Evolutionary conservation across 1,140 invertebrate genomes (phyloP), one percentile per base, ranked within the genome.

Genomic region (Physella acuta): DNA sequence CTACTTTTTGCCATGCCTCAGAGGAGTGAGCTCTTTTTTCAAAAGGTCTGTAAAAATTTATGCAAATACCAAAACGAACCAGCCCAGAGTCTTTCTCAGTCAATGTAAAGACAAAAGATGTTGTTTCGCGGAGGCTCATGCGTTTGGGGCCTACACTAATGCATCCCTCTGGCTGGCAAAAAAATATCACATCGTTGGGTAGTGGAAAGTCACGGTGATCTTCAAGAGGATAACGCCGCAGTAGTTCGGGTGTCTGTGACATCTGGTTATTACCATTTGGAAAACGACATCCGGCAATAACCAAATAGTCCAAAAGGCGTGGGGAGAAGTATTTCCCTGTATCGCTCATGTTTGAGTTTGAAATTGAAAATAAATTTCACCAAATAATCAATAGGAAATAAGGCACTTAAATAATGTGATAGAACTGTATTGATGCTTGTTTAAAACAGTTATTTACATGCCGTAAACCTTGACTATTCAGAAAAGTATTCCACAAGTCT

Each of bases 121-220:
- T 94, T 33, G 94, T 92, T 84, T 98, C 95, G 64, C 94, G 87
- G 0, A 83, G 73, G 69, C 80, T 83, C 76, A 84, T 81, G 72
- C 93, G 89, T 80, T 93, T 90, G 2, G 93, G 93, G 31, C 94
- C 94, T 55, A 94, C 91, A 73, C 91, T 95, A 67, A 93, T 81
- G 81, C 97, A 99, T 59, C 97, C 97, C 87, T 99, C 98, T 0
- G 98, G 98, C 85, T 99, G 98, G 83, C 98, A 99, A 86, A 99
- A 99, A 82, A 97, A 98, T 8, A 98, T 95, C 89, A 99, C 97
- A 86, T 99, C 97, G 77, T 95, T 86, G 0, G 97, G 95, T 71
- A 99, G 86, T 0, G 94, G 92, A 86, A 99, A 99, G 85, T 99
- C 98, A 81, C 85, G 82, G 85, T 99, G 97, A 85, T 99, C 97